Percentiles rank a stretch among this genome's conserved stretches.
phyloP scores from a whole-genome alignment of 2,797 vertebrate genomes.

The Malacoctenus gilli region DNA sequence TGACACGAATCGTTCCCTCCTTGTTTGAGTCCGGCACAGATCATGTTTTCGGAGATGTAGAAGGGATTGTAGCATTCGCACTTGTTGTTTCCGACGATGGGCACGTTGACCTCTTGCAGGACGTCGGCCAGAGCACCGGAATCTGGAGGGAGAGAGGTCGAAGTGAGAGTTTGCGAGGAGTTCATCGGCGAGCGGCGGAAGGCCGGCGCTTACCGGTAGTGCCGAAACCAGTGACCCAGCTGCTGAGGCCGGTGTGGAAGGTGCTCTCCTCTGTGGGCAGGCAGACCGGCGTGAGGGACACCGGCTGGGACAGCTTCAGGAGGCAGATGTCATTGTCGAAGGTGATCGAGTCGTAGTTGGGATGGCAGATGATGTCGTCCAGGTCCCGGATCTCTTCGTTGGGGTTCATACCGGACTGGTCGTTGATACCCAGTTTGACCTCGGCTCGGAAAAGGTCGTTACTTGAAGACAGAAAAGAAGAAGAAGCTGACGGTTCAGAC shows the following conservation, averaged over 20 bases:
- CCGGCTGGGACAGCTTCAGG: slow-evolving; percentile 26
- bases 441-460: rapidly evolving
- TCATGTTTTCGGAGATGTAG: slow-evolving; percentile 38
- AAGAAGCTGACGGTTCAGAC: no score
- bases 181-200: no score
- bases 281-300: slow-evolving; percentile 76
- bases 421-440: neutral
- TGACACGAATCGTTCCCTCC: slow-evolving; percentile 69
- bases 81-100: slow-evolving; percentile 58
- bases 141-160: slow-evolving; percentile 14
- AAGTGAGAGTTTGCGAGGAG: no score
- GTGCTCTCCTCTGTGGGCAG: slow-evolving; percentile 38
- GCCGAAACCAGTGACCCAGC: slow-evolving; percentile 74
- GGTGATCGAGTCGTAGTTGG: rapidly evolving
- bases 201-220: no score
- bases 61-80: slow-evolving; percentile 34
- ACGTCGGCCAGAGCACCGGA: rapidly evolving
- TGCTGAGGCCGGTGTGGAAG: neutral
- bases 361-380: slow-evolving; percentile 21
- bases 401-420: rapidly evolving
- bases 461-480: slow-evolving; percentile 3
- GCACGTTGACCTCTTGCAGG: slow-evolving; percentile 64
- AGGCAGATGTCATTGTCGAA: slow-evolving; percentile 59
- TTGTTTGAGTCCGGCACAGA: slow-evolving; percentile 55
- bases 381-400: neutral